These are phyloP conservation scores for Helicoverpa armigera DNA, from an alignment of 1,140 invertebrate species.

Conservation along the genomic window DNA sequence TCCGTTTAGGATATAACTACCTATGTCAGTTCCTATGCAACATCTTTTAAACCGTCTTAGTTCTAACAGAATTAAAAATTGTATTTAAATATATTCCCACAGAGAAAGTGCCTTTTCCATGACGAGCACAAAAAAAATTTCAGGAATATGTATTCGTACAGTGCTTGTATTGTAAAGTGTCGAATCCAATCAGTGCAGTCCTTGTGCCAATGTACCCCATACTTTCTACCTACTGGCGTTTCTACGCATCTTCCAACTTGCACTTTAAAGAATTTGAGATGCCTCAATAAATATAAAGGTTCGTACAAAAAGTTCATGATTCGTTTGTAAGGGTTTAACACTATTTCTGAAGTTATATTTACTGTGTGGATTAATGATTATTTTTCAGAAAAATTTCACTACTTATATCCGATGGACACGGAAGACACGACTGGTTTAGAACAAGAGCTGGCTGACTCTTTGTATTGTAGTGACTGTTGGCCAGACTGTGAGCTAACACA, in stretches of 20 bases:
- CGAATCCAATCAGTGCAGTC: conserved; percentile 81
- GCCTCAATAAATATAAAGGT: conserved; percentile 85
- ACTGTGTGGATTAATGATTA: neutral
- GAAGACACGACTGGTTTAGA: conserved; percentile 64
- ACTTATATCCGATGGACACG: conserved; percentile 65
- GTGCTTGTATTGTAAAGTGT: conserved; percentile 87
- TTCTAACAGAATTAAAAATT: no score
- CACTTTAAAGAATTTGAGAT: conserved; percentile 78
- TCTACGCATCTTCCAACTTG: conserved; percentile 63
- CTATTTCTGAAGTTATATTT: neutral
- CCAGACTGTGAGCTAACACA: conserved; percentile 80
- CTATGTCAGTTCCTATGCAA: no score
- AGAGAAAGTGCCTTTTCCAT: conserved; percentile 87
- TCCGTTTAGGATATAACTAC: no score
- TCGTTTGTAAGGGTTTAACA: neutral
- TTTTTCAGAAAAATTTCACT: conserved; percentile 74
- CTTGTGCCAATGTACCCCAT: conserved; percentile 87
- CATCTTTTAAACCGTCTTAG: no score
- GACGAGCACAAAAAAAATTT: conserved; percentile 77
- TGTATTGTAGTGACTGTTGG: conserved; percentile 76
- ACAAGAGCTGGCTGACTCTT: conserved; percentile 71
- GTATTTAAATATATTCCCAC: conserved; percentile 50
- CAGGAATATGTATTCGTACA: conserved; percentile 85
- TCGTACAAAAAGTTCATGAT: neutral
- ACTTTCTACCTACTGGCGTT: conserved; percentile 63